Evolutionary conservation across 2,113 vertebrate genomes (phyloP), one percentile per base, ranked within the genome.

Genomic region (Mixornis gularis): DNA sequence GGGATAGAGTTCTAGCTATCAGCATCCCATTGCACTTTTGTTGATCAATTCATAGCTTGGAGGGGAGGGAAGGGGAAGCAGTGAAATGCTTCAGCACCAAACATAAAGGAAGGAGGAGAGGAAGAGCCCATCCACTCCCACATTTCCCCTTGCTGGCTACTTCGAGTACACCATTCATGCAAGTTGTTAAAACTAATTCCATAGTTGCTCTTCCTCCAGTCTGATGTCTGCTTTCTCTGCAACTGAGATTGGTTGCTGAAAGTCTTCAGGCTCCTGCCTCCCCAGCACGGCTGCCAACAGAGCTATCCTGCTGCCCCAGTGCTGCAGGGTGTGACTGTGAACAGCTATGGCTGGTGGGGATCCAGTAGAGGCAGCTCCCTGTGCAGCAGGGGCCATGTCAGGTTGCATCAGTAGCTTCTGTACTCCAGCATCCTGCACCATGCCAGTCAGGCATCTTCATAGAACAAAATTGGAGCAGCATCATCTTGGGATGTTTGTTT

Each of bases 221-320:
- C 34, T 0, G 1, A 17, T 21, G 22, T 65, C 55, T 66, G 21
- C 18, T 18, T 1, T 5, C 15, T 77, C 36, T 62, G 38, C 27
- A 53, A 20, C 65, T 70, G 65, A 40, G 46, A n/a, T 24, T 32
- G 55, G 13, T 40, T 70, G 17, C 15, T 44, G 51, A 43, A 64
- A 53, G 29, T 38, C n/a, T 73, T 70, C 21, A 29, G 1, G 3
- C 25, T 80, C 36, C 51, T 60, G 19, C 38, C 9, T 64, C 27
- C 26, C 4, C 2, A 3, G 34, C 16, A 25, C 3, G 0, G 36
- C 24, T 86, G 46, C 26, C 26, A 32, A 0, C 20, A 64, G 40
- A 27, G 41, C 63, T 64, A 26, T 81, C 10, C 43, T 65, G 44
- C 78, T 80, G 29, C 36, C 22, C 29, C 11, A 4, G 27, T 0